phyloP scores from a whole-genome alignment of 2,888 invertebrate species.

The Tillus elongatus region DNA sequence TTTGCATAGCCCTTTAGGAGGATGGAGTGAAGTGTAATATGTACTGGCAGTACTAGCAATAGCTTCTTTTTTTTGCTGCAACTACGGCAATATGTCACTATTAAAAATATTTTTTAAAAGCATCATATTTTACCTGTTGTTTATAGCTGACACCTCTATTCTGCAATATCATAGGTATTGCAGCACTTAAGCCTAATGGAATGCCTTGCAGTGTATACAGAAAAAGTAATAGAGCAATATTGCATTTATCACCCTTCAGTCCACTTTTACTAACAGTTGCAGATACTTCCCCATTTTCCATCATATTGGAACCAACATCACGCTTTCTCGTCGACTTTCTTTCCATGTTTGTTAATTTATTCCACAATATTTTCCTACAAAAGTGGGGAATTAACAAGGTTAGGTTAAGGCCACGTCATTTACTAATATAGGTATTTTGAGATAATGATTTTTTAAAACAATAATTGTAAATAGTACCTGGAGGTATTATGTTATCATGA shows the following conservation, averaged over 20 bases:
- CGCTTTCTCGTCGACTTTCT: conserved; percentile 19
- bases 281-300: conserved; percentile 32
- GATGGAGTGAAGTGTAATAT: too few species aligned
- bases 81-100: too few species aligned
- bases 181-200: conserved; percentile 87
- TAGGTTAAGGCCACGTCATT: conserved; percentile 19
- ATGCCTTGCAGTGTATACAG: conserved; percentile 92
- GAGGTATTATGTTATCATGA: too few species aligned
- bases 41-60: too few species aligned
- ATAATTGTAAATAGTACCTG: too few species aligned
- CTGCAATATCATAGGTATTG: conserved; percentile 91
- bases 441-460: too few species aligned
- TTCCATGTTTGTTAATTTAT: conserved; percentile 20
- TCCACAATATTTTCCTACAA: background rate
- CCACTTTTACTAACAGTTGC: conserved; percentile 20
- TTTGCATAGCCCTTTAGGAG: too few species aligned
- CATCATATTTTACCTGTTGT: conserved; percentile 64
- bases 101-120: too few species aligned
- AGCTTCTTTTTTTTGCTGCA: too few species aligned
- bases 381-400: conserved; percentile 13
- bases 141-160: conserved; percentile 88
- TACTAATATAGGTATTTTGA: too few species aligned
- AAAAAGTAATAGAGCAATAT: conserved; percentile 80
- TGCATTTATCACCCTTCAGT: conserved; percentile 64
- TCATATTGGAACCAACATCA: conserved; percentile 15